Evolutionary conservation across 2,797 vertebrate species (phyloP).

Genomic region (Rhyacichthys aspro): DNA sequence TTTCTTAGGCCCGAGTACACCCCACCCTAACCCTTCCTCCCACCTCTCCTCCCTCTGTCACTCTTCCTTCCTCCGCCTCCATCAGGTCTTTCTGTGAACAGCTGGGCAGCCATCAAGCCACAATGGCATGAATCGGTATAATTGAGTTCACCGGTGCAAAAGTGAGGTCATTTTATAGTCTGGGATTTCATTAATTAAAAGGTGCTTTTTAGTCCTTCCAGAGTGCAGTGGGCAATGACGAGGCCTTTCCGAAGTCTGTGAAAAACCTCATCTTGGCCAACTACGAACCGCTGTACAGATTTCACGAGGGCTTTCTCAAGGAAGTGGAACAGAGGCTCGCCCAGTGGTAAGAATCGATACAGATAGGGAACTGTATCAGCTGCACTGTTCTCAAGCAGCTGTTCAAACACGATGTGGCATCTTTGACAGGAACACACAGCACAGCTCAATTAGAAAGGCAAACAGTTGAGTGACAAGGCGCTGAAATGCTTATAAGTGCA

Average conservation of each 20-base stretch:
- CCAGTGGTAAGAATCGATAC: constrained; percentile 83
- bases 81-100: constrained; percentile 26
- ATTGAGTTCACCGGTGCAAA: constrained; percentile 34
- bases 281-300: constrained; percentile 91
- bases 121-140: constrained; percentile 17
- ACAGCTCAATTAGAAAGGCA: not conserved
- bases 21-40: constrained; percentile 7
- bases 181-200: too few species aligned
- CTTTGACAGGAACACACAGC: constrained; percentile 5
- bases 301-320: constrained; percentile 90
- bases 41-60: not conserved
- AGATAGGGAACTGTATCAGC: constrained; percentile 2
- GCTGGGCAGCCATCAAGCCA: constrained; percentile 33
- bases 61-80: constrained; percentile 1
- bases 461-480: not conserved
- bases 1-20: constrained; percentile 50
- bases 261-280: constrained; percentile 85
- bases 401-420: not conserved
- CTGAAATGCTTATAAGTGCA: too few species aligned
- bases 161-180: not conserved
- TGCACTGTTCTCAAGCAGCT: constrained; percentile 5
- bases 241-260: constrained; percentile 85
- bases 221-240: constrained; percentile 83
- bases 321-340: constrained; percentile 93
- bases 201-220: constrained; percentile 85